Base-by-base conservation (phyloP, 2,113 vertebrate genomes). In the Acrocephalus arundinaceus region DNA sequence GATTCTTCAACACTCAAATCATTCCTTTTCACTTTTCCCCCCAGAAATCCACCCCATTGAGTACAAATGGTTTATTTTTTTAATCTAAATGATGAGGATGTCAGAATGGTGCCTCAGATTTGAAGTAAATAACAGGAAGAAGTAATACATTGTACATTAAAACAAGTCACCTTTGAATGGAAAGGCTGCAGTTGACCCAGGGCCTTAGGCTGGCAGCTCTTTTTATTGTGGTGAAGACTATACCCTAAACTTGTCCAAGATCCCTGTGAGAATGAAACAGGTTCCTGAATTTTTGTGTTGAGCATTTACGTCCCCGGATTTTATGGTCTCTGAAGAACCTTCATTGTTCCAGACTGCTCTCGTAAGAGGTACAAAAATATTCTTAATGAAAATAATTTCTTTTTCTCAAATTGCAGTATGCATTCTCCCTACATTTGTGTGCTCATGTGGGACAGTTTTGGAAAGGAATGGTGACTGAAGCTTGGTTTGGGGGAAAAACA, bases 361-460 rank as follows among this genome's bases (percentile, higher is more conserved):
- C 1, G 2, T 58, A 58, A 52, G 37, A 72, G 4, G 30, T 28
- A 55, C 2, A 7, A 48, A 68, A 80, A 37, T 0, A 3, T 30
- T 59, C 37, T 61, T 61, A 68, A 88, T 55, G 35, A 41, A 68
- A 80, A 83, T 27, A 31, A 51, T 28, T 82, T 81, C 1, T 74
- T 78, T 71, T 28, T 37, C 7, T 78, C 52, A 37, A 52, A 58
- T 39, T 39, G 12, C 21, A 57, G 7, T 24, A 45, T 25, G 25
- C 18, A 19, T 62, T 20, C 37, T 71, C 7, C 10, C 33, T 61
- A 33, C 1, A 7, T 46, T 72, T 74, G 18, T 61, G 17, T 58
- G 10, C 4, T 85, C 51, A 46, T 25, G 21, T 33, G 48, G 12
- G 71, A 62, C 4, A 62, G 28, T 35, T 72, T 71, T 71, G 43